Conservation (phyloP, 2,797 vertebrate genomes). For the Rhinophrynus dorsalis region DNA sequence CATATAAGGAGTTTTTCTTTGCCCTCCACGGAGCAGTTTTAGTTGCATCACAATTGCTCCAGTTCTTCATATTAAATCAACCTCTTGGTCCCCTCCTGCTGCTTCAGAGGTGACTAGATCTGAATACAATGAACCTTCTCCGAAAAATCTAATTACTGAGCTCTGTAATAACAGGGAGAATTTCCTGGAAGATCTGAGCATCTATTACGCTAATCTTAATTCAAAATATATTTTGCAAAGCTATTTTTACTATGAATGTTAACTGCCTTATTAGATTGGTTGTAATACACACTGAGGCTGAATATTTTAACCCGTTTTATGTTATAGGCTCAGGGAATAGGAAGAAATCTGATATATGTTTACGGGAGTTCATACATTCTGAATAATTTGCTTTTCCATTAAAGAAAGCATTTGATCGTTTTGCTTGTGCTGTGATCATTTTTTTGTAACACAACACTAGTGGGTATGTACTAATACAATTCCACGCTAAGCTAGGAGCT, state of each 20-base stretch:
- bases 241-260: slow-evolving; percentile 28
- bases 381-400: slow-evolving; percentile 2
- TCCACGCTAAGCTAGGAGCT: no score
- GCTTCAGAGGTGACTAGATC: not conserved
- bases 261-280: slow-evolving; percentile 20
- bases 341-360: not conserved
- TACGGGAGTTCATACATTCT: not conserved
- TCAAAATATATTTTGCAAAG: not conserved
- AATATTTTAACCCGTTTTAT: not conserved
- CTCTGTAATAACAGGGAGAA: slow-evolving; percentile 17
- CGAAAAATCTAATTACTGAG: slow-evolving; percentile 9
- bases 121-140: not conserved
- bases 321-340: not conserved
- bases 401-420: slow-evolving; percentile 6
- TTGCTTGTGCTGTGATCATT: not conserved
- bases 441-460: no score
- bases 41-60: no score
- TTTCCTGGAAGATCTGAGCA: slow-evolving; percentile 17
- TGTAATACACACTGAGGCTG: not conserved
- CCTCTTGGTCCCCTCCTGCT: not conserved
- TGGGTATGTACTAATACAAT: no score
- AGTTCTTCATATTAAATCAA: no score
- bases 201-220: slow-evolving; percentile 13
- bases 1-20: no score
- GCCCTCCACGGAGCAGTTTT: no score